Evolutionary conservation across 2,797 vertebrate species (phyloP).

Genomic region (Hypotaenidia okinawae): DNA sequence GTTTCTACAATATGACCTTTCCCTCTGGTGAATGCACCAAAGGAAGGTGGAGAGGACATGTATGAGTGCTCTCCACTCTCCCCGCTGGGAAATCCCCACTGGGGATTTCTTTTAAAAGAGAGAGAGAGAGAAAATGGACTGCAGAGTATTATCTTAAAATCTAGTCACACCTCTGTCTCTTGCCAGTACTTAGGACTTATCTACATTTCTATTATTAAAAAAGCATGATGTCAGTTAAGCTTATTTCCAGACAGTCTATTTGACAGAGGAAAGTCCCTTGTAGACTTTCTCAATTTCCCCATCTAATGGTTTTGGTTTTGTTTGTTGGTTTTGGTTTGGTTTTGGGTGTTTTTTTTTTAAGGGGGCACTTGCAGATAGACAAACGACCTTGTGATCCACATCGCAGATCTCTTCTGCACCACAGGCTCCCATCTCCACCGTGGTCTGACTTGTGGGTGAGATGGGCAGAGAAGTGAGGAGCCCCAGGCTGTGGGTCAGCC

Average conservation of each 20-base stretch:
- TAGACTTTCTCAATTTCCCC: neutral
- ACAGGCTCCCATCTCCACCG: neutral
- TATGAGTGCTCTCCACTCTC: neutral
- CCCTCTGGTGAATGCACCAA: neutral
- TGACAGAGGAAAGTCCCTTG: neutral
- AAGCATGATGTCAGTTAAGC: neutral
- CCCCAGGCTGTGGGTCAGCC: neutral
- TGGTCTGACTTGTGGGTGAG: rapidly evolving
- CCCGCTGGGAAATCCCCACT: no score
- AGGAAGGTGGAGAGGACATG: neutral
- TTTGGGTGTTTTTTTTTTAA: neutral
- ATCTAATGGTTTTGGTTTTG: neutral
- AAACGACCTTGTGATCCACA: rapidly evolving
- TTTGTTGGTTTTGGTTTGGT: neutral
- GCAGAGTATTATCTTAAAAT: neutral
- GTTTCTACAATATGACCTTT: neutral
- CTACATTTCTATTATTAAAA: neutral
- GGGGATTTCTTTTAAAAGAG: neutral
- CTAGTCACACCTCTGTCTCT: neutral
- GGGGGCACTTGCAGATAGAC: neutral
- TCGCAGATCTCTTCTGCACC: neutral
- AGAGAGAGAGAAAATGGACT: neutral
- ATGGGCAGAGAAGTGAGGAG: neutral
- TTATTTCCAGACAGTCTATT: neutral
- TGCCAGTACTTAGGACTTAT: neutral